A percentile compares a stretch with the other conserved stretches of the same genome.
Conservation (phyloP, 1,140 invertebrate species). For the Neocloeon triangulifer region DNA sequence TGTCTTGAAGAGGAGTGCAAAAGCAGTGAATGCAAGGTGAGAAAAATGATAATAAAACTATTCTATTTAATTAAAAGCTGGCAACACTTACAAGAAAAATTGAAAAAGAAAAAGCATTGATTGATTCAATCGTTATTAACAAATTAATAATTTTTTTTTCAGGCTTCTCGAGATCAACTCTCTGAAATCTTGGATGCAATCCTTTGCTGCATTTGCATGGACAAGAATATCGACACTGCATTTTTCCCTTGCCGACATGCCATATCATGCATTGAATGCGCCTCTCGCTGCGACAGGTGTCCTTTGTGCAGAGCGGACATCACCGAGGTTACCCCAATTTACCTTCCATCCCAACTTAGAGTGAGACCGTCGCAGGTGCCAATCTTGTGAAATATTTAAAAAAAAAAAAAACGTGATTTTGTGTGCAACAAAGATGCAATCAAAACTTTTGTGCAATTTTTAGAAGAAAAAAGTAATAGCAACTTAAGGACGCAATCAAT, state of each 20-base stretch:
- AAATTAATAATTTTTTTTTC: constrained; percentile 9
- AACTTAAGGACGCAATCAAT: no score
- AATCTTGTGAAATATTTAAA: no score
- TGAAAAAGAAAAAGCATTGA: not conserved
- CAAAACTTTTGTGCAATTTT: no score
- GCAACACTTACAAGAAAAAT: no score
- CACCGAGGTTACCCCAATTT: constrained; percentile 44
- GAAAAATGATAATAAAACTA: constrained; percentile 2
- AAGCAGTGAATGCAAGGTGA: not conserved
- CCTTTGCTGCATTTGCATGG: constrained; percentile 66
- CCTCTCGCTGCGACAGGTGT: constrained; percentile 38
- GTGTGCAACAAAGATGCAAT: no score
- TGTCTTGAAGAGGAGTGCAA: constrained; percentile 5
- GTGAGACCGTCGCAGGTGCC: no score
- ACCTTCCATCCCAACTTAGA: constrained; percentile 29
- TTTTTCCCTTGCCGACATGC: constrained; percentile 64
- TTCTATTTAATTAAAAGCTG: not conserved
- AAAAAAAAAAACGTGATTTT: no score
- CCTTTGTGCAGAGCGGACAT: constrained; percentile 54
- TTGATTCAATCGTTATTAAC: constrained; percentile 1
- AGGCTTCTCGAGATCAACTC: constrained; percentile 30
- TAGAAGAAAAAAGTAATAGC: no score
- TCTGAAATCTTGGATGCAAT: constrained; percentile 39
- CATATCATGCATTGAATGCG: constrained; percentile 49
- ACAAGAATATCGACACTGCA: constrained; percentile 50